Base-by-base conservation (phyloP, 1,140 invertebrate species). In the Homarus americanus region DNA sequence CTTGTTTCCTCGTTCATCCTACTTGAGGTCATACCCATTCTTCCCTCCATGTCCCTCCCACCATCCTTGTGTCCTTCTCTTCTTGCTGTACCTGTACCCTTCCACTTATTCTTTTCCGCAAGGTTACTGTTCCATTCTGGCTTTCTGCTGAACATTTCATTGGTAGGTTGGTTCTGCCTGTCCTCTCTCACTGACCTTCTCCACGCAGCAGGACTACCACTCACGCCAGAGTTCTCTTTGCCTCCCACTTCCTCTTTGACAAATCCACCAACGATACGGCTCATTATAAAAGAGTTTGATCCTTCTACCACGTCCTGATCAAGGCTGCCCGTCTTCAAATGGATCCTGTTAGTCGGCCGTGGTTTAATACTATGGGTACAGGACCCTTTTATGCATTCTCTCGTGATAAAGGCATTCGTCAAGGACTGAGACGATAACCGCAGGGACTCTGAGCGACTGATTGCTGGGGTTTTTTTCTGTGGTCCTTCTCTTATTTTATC, bases 31-130 rank as follows among this genome's bases (percentile, higher is more conserved):
- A 75, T 82, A 32, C 79, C 49, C 32, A n/a, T 82, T 24, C 40
- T 58, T 12, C 69, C 72, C 32, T 83, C 44, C 7, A 69, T 63
- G 44, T 90, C 80, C n/a, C 82, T 24, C 44, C 38, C 88, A 10
- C 24, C 66, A n/a, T 44, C 80, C 38, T 90, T 75, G 40, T 44
- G 32, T 7, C 84, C 73, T 9, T 90, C 88, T 41, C 80, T 53
- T 40, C 80, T 28, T 12, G 41, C 24, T 63, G 49, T 44, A 40
- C 88, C 44, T 40, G 63, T 40, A 76, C 63, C 73, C 72, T 86
- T 90, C n/a, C 88, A 36, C 20, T 75, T 82, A 53, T 76, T 78
- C 44, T 90, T 90, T 44, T 90, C 88, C 24, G 73, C 32, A 24
- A 73, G 49, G 1, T 41, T 38, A 41, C 80, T 76, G 63, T n/a